A percentile compares a stretch with the other conserved stretches of the same genome.
Conservation (phyloP, 2,113 vertebrate genomes). For the Nothoprocta pentlandii region DNA sequence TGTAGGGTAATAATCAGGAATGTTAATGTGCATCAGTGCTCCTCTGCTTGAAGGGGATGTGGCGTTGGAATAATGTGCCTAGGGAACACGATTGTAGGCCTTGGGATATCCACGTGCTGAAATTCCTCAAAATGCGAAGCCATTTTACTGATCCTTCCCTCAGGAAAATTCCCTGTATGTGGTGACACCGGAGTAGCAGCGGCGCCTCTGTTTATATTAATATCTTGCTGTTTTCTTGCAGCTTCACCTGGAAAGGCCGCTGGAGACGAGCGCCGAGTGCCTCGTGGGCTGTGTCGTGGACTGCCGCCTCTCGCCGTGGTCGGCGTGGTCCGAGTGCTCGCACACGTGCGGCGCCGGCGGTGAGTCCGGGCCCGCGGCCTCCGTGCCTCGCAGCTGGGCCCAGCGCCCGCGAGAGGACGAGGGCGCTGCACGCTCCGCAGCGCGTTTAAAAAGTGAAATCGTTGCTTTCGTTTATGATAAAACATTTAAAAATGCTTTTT, state of each 20-base stretch:
- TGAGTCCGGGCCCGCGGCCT: constrained; percentile 49
- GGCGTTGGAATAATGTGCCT: accelerated
- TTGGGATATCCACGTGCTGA: not conserved
- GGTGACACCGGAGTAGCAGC: accelerated
- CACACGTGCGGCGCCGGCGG: constrained; percentile 89
- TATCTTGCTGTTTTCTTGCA: constrained; percentile 67
- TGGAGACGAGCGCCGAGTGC: constrained; percentile 81
- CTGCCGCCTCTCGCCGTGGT: constrained; percentile 92
- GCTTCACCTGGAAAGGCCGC: constrained; percentile 79
- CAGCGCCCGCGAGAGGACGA: not conserved
- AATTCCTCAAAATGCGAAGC: accelerated
- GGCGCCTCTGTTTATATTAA: not conserved
- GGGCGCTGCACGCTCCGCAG: not conserved
- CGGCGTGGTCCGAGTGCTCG: constrained; percentile 91
- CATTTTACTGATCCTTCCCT: accelerated
- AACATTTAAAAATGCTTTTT: not conserved
- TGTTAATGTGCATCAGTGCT: not conserved
- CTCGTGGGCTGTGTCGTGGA: constrained; percentile 88
- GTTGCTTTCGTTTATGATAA: not conserved
- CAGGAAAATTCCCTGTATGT: accelerated
- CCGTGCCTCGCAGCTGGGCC: accelerated
- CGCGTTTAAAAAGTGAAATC: not conserved
- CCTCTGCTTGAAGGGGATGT: accelerated
- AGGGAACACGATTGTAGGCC: not conserved
- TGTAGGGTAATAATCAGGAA: accelerated